These are phyloP conservation scores for Coronaproctus castanopsis DNA, from an alignment of 2,888 invertebrate species.

Conservation along the genomic window DNA sequence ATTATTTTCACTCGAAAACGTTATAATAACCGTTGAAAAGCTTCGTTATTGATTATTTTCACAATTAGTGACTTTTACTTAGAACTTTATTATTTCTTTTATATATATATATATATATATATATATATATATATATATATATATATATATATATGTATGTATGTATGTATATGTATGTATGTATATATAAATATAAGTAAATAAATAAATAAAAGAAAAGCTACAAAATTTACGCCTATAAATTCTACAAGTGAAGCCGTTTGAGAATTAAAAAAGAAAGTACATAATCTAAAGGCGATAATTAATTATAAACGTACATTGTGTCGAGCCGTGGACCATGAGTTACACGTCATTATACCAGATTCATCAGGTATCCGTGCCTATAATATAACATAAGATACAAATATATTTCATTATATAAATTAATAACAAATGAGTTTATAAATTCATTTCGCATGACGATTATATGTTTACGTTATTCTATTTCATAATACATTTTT, in stretches of 20 bases:
- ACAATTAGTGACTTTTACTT: too few species aligned
- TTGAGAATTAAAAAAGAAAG: too few species aligned
- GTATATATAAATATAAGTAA: slow-evolving; percentile 1
- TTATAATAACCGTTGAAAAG: too few species aligned
- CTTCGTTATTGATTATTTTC: too few species aligned
- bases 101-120: not conserved
- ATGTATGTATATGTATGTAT: slow-evolving; percentile 1
- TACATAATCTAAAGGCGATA: too few species aligned
- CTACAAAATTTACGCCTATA: not conserved
- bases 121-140: slow-evolving; percentile 1
- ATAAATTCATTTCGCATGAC: too few species aligned
- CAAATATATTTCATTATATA: slow-evolving; percentile 9
- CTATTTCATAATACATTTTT: too few species aligned
- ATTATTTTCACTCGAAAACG: too few species aligned
- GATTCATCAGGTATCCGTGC: slow-evolving; percentile 77
- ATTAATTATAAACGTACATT: slow-evolving; percentile 73
- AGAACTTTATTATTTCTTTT: too few species aligned
- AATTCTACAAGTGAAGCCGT: too few species aligned
- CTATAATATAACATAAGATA: slow-evolving; percentile 39
- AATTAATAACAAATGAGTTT: too few species aligned
- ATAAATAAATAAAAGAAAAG: not conserved
- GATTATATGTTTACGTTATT: too few species aligned
- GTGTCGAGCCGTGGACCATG: slow-evolving; percentile 63
- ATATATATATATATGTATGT: slow-evolving; percentile 4
- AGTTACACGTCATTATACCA: slow-evolving; percentile 66